Evolutionary conservation across 2,797 vertebrate genomes (phyloP).

Genomic region (Eupleurogrammus muticus): DNA sequence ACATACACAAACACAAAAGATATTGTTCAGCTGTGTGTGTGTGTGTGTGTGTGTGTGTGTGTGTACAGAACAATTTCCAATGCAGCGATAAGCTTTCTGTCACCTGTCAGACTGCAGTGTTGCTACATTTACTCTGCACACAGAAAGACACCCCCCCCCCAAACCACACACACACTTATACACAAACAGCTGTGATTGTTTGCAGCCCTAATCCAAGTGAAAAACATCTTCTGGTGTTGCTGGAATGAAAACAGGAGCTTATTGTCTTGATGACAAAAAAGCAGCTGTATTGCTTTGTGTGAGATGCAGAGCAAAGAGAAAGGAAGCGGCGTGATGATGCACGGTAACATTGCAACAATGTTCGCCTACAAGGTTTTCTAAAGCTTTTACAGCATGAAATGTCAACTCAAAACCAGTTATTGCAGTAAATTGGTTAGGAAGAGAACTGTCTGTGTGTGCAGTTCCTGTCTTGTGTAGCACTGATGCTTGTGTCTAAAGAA

Average conservation of each 20-base stretch:
- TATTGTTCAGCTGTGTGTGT: constrained; percentile 53
- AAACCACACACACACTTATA: constrained; percentile 12
- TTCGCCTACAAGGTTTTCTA: neutral
- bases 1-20: constrained; percentile 25
- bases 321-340: constrained; percentile 29
- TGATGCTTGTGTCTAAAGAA: too few relatives aligned
- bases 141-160: neutral
- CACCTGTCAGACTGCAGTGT: constrained; percentile 43
- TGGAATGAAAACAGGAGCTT: constrained; percentile 40
- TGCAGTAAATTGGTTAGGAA: constrained; percentile 2
- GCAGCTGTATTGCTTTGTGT: constrained; percentile 14
- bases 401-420: neutral
- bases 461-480: neutral
- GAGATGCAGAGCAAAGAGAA: constrained; percentile 22
- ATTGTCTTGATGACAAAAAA: constrained; percentile 33
- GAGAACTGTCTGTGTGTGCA: neutral
- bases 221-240: constrained; percentile 10
- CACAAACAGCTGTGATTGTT: constrained; percentile 11
- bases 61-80: constrained; percentile 47
- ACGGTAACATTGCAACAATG: neutral
- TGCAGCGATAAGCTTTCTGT: constrained; percentile 51
- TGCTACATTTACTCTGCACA: constrained; percentile 33
- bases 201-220: neutral
- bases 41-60: constrained; percentile 26
- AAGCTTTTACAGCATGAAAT: neutral